phyloP scores from a whole-genome alignment of 2,797 vertebrate species.

The Scolopax bukidnonensis region DNA sequence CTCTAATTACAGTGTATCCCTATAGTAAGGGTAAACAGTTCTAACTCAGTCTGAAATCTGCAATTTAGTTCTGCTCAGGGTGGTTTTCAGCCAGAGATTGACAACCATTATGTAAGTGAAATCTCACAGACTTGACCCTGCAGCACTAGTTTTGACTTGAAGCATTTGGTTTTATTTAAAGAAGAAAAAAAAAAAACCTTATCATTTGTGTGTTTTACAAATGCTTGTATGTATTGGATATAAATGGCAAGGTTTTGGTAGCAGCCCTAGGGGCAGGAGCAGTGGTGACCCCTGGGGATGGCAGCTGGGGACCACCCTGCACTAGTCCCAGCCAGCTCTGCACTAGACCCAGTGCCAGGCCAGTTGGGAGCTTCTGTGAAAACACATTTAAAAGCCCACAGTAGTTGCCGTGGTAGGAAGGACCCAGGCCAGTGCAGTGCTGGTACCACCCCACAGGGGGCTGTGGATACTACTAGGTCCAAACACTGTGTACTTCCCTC shows the following conservation, averaged over 20 bases:
- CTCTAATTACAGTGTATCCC: neutral
- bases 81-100: neutral
- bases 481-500: neutral
- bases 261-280: neutral
- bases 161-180: neutral
- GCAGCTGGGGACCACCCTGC: accelerated
- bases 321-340: neutral
- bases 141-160: neutral
- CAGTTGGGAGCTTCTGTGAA: accelerated
- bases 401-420: accelerated
- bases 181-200: neutral
- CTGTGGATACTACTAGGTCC: too few relatives aligned
- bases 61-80: neutral
- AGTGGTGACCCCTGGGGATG: neutral
- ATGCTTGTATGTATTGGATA: neutral
- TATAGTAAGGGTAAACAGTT: neutral
- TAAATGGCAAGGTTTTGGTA: neutral
- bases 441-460: neutral
- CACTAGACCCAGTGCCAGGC: neutral
- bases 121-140: neutral
- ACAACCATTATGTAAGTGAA: neutral
- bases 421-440: accelerated
- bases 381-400: accelerated
- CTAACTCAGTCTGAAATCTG: neutral
- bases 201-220: neutral